A percentile compares a stretch with the other conserved stretches of the same genome.
These are phyloP conservation scores for Trinorchestia longiramus DNA, from an alignment of 1,140 invertebrate genomes.

Conservation along the genomic window DNA sequence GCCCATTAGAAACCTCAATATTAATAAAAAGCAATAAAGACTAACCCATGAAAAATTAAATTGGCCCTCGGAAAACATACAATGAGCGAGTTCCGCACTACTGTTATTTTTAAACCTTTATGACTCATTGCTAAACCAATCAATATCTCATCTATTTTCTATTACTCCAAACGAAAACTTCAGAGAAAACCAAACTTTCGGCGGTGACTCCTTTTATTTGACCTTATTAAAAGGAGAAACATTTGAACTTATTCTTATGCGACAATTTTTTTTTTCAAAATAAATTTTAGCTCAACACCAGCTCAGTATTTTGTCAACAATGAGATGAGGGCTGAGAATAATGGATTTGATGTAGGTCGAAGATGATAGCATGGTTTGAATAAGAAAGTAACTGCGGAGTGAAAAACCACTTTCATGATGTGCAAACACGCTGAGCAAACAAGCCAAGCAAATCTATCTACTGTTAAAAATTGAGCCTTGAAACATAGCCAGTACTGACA, in stretches of 20 bases:
- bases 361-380: background rate
- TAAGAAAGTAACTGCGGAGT: background rate
- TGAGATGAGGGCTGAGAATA: background rate
- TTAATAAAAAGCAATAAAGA: background rate
- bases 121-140: slow-evolving; percentile 36
- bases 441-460: background rate
- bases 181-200: background rate
- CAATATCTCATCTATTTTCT: slow-evolving; percentile 43
- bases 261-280: background rate
- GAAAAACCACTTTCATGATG: background rate
- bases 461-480: background rate
- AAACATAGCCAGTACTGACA: background rate
- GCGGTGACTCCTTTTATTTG: background rate
- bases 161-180: background rate
- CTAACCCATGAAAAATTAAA: background rate
- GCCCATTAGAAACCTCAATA: background rate
- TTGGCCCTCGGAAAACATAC: background rate
- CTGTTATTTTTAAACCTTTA: background rate
- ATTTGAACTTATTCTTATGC: background rate
- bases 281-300: background rate
- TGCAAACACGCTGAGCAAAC: background rate
- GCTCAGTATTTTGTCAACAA: background rate
- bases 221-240: background rate
- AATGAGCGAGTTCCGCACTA: background rate
- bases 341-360: background rate